Evolutionary conservation across 2,797 vertebrate species (phyloP), one percentile per base, ranked within the genome.

Genomic region (Hippoglossus hippoglossus): DNA sequence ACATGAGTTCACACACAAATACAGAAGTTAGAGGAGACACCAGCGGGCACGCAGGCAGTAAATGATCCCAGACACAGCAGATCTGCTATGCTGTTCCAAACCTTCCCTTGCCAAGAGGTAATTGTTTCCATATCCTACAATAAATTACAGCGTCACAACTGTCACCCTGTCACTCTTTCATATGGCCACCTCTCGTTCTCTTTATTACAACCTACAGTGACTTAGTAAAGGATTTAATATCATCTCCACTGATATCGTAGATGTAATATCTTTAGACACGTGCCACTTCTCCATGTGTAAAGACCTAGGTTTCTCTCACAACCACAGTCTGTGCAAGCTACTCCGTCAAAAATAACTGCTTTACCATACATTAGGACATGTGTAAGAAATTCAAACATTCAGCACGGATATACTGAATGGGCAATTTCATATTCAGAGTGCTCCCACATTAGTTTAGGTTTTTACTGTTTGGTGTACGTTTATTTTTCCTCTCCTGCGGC

Each of bases 51-150:
- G 56, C 51, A 71, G 64, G 66, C 73, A 36, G 76, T 73, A 28
- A 71, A 80, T 57, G 60, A 22, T 71, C 73, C 80, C 86, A 82
- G 75, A 92, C 80, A 63, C 72, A 58, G 79, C 75, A 70, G 75
- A 87, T 79, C 76, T 68, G 63, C 68, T 71, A 6, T 47, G 52
- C 52, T 1, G 22, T 71, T 79, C 88, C 86, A 84, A 75, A 67
- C 55, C 9, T 18, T 58, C 55, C 55, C 63, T 67, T 59, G 82
- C 89, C 91, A 89, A 86, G 71, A 83, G 19, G 63, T 92, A 91
- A 93, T 91, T 84, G 88, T 89, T 94, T 89, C 91, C 92, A 92
- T 84, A 84, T 91, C 87, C 82, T 72, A 79, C 66, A 57, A 78
- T 83, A 81, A 79, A 88, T 85, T 84, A 81, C 74, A 62, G 52